Evolutionary conservation across 2,113 vertebrate genomes (phyloP).

Genomic region (Calonectris borealis): DNA sequence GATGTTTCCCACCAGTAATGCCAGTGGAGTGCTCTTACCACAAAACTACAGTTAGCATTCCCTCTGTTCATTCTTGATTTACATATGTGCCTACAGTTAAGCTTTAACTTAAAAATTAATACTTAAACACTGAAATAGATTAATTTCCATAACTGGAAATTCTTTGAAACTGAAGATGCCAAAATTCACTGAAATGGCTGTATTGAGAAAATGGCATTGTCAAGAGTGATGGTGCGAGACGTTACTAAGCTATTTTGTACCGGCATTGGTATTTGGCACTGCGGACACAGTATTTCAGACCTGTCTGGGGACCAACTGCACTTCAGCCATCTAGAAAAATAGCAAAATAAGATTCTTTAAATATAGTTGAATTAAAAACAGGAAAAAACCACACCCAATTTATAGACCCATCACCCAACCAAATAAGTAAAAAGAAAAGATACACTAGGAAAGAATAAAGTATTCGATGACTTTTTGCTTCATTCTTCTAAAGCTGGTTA

Average conservation of each 20-base stretch:
- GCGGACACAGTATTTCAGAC: not conserved
- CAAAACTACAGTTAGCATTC: not conserved
- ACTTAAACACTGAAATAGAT: not conserved
- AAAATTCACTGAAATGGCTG: not conserved
- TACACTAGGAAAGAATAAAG: not conserved
- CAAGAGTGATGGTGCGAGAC: not conserved
- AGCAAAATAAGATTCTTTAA: not conserved
- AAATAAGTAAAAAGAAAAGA: not conserved
- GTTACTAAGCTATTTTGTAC: not conserved
- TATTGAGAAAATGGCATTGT: too few relatives aligned
- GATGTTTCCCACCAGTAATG: not conserved
- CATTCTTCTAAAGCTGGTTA: not conserved
- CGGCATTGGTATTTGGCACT: not conserved
- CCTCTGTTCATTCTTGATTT: not conserved
- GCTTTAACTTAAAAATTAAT: not conserved
- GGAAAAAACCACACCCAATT: fast-evolving
- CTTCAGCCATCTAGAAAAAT: not conserved
- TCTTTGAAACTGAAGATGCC: not conserved
- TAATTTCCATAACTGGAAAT: not conserved
- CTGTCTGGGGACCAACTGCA: not conserved
- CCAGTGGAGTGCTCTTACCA: not conserved
- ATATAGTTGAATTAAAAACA: not conserved
- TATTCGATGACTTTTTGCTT: not conserved
- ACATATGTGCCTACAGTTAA: not conserved
- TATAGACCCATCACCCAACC: not conserved